phyloP scores from a whole-genome alignment of 2,113 vertebrate species.

The Maccullochella peelii region DNA sequence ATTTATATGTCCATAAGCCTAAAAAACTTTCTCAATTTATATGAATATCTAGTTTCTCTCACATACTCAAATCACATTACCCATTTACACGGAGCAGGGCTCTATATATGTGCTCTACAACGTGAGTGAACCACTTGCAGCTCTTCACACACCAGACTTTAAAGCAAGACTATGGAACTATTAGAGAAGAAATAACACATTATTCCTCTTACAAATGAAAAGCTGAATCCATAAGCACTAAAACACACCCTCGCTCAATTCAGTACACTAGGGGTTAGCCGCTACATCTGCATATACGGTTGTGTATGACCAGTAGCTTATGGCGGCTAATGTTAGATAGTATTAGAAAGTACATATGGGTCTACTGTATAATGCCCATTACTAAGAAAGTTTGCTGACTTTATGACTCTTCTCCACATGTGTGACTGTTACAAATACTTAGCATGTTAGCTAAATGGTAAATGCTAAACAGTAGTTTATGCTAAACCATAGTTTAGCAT shows the following conservation, averaged over 20 bases:
- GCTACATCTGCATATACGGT: not conserved
- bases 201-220: not conserved
- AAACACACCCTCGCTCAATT: not conserved
- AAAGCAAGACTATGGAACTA: not conserved
- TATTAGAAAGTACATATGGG: no score
- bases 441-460: not conserved
- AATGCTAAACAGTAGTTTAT: not conserved
- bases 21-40: not conserved
- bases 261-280: not conserved
- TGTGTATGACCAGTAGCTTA: not conserved
- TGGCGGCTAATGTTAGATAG: not conserved
- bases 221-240: not conserved
- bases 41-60: not conserved
- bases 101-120: conserved; percentile 7
- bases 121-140: not conserved
- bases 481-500: not conserved
- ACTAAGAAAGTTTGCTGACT: not conserved
- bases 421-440: not conserved
- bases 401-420: not conserved
- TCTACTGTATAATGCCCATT: not conserved
- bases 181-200: not conserved
- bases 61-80: not conserved
- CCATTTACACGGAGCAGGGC: not conserved
- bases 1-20: not conserved
- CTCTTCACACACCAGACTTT: conserved; percentile 4